phyloP scores from a whole-genome alignment of 1,140 invertebrate species.

The Cataglyphis hispanica region DNA sequence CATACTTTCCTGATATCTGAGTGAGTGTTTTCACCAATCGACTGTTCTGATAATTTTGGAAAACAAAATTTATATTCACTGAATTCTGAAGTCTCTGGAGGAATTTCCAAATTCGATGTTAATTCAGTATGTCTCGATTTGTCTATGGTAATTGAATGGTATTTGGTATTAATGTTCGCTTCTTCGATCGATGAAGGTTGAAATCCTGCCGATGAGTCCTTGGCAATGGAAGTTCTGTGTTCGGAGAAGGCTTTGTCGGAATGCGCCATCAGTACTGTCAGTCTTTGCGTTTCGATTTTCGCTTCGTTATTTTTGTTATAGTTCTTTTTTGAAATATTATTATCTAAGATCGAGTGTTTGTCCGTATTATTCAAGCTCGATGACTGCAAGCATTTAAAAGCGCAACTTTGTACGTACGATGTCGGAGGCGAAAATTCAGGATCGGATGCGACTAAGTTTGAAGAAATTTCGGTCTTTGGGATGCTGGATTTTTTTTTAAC shows the following conservation, averaged over 20 bases:
- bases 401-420: background rate
- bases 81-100: background rate
- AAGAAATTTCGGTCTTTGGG: background rate
- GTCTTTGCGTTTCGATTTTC: background rate
- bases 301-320: background rate
- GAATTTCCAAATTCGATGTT: background rate
- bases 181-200: background rate
- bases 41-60: background rate
- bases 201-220: background rate
- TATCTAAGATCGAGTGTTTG: background rate
- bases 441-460: background rate
- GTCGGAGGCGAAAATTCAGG: background rate
- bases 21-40: background rate
- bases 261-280: background rate
- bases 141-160: background rate
- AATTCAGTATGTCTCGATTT: constrained; percentile 12
- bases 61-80: background rate
- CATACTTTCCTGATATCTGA: background rate
- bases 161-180: background rate
- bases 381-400: background rate
- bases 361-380: background rate
- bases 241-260: background rate
- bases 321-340: background rate
- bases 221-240: background rate
- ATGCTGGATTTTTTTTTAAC: background rate